These are phyloP conservation scores for Ciconia boyciana DNA, from an alignment of 2,113 vertebrate genomes.

Conservation along the genomic window DNA sequence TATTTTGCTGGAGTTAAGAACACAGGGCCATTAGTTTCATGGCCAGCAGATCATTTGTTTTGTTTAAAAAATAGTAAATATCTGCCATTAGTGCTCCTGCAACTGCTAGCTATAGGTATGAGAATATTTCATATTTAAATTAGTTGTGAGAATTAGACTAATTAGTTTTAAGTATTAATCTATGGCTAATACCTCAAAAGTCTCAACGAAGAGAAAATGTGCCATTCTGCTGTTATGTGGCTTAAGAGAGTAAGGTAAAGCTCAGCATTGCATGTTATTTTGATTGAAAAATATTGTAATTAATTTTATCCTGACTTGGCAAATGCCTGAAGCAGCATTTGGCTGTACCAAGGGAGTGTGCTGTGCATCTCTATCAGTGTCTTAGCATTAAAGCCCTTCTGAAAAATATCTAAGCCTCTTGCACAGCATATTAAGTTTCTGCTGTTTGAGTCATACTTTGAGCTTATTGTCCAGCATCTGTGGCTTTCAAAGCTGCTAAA, in stretches of 20 bases:
- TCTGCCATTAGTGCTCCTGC: background rate
- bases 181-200: background rate
- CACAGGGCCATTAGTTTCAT: background rate
- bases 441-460: background rate
- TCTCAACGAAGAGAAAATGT: background rate
- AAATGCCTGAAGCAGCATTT: background rate
- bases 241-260: background rate
- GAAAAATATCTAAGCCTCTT: background rate
- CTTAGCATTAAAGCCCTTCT: background rate
- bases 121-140: background rate
- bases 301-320: background rate
- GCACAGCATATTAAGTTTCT: background rate
- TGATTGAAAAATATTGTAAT: background rate
- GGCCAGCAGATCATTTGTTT: background rate
- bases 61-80: background rate
- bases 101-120: background rate
- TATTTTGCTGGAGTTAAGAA: background rate
- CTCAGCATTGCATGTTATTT: background rate
- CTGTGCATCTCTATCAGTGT: background rate
- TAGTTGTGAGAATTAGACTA: background rate
- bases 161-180: background rate
- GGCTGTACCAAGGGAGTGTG: background rate
- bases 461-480: background rate
- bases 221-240: background rate
- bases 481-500: background rate